phyloP scores from a whole-genome alignment of 2,888 invertebrate species.

The Netelia inedita region DNA sequence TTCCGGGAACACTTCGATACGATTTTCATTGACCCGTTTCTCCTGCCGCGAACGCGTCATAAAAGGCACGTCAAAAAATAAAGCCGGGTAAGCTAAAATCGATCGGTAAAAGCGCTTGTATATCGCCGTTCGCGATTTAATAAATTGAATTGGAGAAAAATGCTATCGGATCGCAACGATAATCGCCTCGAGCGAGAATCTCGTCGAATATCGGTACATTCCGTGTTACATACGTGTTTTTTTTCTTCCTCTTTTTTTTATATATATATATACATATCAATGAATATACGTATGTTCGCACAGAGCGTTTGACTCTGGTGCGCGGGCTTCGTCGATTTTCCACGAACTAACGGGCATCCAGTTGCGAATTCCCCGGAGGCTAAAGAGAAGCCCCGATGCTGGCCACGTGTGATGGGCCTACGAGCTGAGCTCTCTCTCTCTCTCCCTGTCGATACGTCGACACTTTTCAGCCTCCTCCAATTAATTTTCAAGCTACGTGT shows the following conservation, averaged over 20 bases:
- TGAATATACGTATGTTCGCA: conserved; percentile 5
- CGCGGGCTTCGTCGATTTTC: conserved; percentile 57
- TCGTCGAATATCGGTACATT: conserved; percentile 34
- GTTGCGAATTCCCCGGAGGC: conserved; percentile 63
- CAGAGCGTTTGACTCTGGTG: neutral
- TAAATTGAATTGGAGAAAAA: conserved; percentile 44
- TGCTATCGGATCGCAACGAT: conserved; percentile 38
- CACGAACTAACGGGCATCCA: conserved; percentile 56
- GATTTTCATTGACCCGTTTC: conserved; percentile 34
- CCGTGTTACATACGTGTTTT: neutral
- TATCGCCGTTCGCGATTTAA: neutral
- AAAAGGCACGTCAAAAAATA: conserved; percentile 1
- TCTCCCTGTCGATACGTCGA: conserved; percentile 64
- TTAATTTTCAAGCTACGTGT: conserved; percentile 52
- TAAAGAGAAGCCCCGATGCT: conserved; percentile 41
- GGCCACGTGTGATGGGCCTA: conserved; percentile 54
- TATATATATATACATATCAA: neutral
- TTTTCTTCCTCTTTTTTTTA: no score
- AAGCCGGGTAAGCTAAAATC: neutral
- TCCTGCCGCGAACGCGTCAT: neutral
- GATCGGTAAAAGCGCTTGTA: neutral
- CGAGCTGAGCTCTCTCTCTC: conserved; percentile 22
- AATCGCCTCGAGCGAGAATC: conserved; percentile 42
- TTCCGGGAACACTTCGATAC: conserved; percentile 41
- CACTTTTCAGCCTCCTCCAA: conserved; percentile 66